Evolutionary conservation across 2,113 vertebrate species (phyloP), one percentile per base, ranked within the genome.

Genomic region (Salvelinus sp.): DNA sequence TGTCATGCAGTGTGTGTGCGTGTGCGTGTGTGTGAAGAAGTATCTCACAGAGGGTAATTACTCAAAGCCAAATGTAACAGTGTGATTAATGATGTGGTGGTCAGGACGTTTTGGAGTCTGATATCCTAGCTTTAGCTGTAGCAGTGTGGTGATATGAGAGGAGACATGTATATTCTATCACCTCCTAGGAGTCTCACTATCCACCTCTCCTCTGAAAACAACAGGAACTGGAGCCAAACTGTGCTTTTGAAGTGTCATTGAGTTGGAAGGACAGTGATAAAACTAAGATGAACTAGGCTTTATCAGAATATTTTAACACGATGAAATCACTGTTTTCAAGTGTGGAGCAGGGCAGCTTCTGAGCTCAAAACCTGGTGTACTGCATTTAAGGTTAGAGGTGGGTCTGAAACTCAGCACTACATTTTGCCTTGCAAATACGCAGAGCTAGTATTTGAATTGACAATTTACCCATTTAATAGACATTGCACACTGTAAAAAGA

Each of bases 21-120:
- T n/a, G n/a, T 82, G 76, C 60, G 47, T 69, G 20, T 69, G 38
- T 73, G 79, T 79, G 79, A 79, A 58, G 70, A 13, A 20, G n/a
- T 63, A 7, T 75, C 71, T 89, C 71, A 76, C 67, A 48, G 58
- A 74, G 79, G 78, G 89, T 89, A 90, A 92, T 92, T 92, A 89
- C 79, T 93, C 91, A 86, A 73, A 88, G 90, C 90, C 88, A 89
- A 82, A 79, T 87, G 86, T 76, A 72, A 80, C 83, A 83, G 83
- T 76, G 79, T 94, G 93, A 94, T 93, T 92, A 93, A 93, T 94
- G 90, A 90, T 79, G 76, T 74, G 48, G 77, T 83, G 87, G 87
- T 91, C 85, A 87, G 79, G 87, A 85, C 85, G 83, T 83, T 90
- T 69, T 48, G 28, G 76, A 82, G 87, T 76, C 44, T 81, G 85